Evolutionary conservation across 2,797 vertebrate species (phyloP).

Genomic region (Arctocebus calabarensis): DNA sequence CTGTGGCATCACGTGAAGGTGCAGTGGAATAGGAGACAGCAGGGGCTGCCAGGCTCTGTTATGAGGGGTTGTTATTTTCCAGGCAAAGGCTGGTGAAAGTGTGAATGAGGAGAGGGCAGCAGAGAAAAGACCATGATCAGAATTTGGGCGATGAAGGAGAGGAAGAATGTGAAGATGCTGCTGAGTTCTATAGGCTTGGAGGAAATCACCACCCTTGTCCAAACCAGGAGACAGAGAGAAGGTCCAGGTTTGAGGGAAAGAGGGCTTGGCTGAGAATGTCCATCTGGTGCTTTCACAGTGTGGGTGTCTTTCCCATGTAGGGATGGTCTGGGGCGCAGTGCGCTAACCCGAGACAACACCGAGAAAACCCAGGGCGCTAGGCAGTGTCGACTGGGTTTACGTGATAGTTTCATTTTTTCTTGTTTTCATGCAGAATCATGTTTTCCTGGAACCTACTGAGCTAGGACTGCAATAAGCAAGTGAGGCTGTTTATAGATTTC

Average conservation of each 20-base stretch:
- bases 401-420: conserved; percentile 19
- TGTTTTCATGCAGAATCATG: conserved; percentile 23
- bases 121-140: background rate
- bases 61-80: background rate
- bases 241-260: background rate
- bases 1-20: background rate
- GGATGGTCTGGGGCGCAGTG: background rate
- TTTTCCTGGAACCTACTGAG: background rate
- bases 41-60: background rate
- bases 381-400: background rate
- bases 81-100: background rate
- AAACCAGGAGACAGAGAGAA: background rate
- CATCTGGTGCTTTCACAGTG: background rate
- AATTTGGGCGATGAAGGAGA: background rate
- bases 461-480: conserved; percentile 66
- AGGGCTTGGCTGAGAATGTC: background rate
- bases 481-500: background rate
- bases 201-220: background rate
- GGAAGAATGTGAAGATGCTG: background rate
- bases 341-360: background rate
- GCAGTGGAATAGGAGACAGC: background rate
- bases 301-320: background rate
- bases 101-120: background rate
- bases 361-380: background rate
- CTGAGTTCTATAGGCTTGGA: background rate